Base-by-base conservation (phyloP, 30 jellyfish, hydroid and myxozoan species). In the Phacellophora camtschatica region DNA sequence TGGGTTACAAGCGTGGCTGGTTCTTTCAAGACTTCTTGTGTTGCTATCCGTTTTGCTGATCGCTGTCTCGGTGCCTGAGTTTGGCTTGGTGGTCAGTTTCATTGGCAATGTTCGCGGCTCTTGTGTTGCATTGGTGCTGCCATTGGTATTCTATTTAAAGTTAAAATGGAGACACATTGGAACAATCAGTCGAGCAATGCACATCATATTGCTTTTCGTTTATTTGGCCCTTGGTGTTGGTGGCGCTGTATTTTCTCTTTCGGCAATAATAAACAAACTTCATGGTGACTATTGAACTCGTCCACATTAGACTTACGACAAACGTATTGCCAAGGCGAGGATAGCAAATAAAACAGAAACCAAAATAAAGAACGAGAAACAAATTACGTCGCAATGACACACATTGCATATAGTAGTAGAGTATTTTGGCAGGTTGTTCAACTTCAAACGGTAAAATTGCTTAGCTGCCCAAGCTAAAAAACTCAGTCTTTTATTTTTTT, bases 21-120 rank as follows among this genome's bases (percentile, higher is more conserved):
- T 77, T 36, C 27, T 79, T 16, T 76, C 96, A 19, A 43, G 96
- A 11, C 31, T 77, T 9, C 45, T 68, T n/a, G 25, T 69, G 23
- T 34, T 74, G n/a, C 31, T 65, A 2, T 78, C 54, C 1, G 70
- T 86, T 3, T 50, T 72, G 27, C 36, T 68, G 30, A 24, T 86
- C 28, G 88, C 96, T 7, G 89, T 77, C 5, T 77, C 96, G 23
- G 73, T 86, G 16, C 96, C 96, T 0, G 71, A 86, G 30, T 86
- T 86, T 67, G 88, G 90, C 5, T 15, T 86, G 82, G 74, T 86
- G n/a, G 69, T 88, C 7, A 68, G 96, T 51, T 48, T 86, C 35
- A 39, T 86, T 34, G 96, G 96, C 25, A 86, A 77, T 61, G 72
- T 86, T 19, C 35, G 96, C 18, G 94, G 96, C 66, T 56, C 96